phyloP scores from a whole-genome alignment of 2,113 vertebrate genomes.

The Murina feae region DNA sequence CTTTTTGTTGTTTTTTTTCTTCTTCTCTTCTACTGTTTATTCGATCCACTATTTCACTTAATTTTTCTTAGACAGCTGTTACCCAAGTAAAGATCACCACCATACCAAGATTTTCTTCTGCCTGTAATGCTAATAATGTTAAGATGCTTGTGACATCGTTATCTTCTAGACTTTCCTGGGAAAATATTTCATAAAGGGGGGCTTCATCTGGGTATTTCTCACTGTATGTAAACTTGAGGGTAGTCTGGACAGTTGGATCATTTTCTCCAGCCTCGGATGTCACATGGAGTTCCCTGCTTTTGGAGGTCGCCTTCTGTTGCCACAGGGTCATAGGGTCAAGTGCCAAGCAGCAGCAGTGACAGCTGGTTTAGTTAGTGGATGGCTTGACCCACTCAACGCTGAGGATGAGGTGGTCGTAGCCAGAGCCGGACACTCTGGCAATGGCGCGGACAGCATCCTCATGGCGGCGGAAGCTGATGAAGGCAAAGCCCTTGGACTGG shows the following conservation, averaged over 20 bases:
- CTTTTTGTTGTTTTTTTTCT: no score
- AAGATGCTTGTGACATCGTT: slow-evolving; percentile 86
- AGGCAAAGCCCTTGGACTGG: slow-evolving; percentile 98
- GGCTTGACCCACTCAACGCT: slow-evolving; percentile 97
- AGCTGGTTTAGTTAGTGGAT: slow-evolving; percentile 77
- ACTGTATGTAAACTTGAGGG: slow-evolving; percentile 95
- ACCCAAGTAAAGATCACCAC: no score
- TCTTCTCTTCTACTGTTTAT: no score
- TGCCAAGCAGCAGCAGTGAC: background rate
- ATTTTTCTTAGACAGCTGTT: no score
- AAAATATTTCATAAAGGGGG: slow-evolving; percentile 92
- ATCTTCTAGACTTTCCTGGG: slow-evolving; percentile 94
- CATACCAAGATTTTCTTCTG: no score
- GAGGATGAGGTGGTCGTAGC: slow-evolving; percentile 97
- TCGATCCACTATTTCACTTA: no score
- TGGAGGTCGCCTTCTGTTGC: background rate
- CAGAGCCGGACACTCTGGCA: slow-evolving; percentile 92
- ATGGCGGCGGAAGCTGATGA: slow-evolving; percentile 96
- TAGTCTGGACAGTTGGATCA: slow-evolving; percentile 90
- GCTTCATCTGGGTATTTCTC: slow-evolving; percentile 95
- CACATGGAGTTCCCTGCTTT: background rate
- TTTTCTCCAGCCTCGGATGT: no score
- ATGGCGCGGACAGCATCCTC: slow-evolving; percentile 95
- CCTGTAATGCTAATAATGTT: slow-evolving; percentile 91
- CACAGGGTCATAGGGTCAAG: background rate